Conservation (phyloP, 2,888 invertebrate species). For the Melieria picta region DNA sequence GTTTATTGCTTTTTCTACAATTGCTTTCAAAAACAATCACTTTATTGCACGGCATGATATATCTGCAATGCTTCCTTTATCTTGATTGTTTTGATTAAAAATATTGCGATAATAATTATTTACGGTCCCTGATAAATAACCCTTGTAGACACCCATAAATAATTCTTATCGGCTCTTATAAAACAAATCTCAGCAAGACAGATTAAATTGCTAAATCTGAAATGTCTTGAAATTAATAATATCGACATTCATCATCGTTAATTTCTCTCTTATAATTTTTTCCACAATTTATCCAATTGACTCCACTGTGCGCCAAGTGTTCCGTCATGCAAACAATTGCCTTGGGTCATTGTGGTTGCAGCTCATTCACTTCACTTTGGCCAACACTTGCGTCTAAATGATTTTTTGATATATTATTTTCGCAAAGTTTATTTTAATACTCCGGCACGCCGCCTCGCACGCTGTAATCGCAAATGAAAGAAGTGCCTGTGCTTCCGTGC, state of each 20-base stretch:
- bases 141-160: neutral
- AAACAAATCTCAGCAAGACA: neutral
- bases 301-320: constrained; percentile 13
- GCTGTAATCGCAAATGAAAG: neutral
- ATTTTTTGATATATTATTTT: constrained; percentile 31
- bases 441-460: neutral
- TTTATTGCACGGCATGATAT: too few relatives aligned
- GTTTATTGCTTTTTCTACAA: too few relatives aligned
- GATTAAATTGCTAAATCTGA: neutral
- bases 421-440: constrained; percentile 32
- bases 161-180: neutral
- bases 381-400: constrained; percentile 31
- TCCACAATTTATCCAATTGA: constrained; percentile 1
- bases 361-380: constrained; percentile 20
- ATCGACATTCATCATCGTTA: too few relatives aligned
- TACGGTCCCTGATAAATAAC: too few relatives aligned
- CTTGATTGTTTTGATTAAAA: too few relatives aligned
- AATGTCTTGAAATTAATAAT: neutral
- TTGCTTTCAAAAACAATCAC: too few relatives aligned
- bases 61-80: too few relatives aligned
- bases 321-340: constrained; percentile 4
- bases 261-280: too few relatives aligned
- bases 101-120: too few relatives aligned
- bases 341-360: constrained; percentile 22
- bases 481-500: too few relatives aligned